Evolutionary conservation across 2,797 vertebrate species (phyloP), one percentile per base, ranked within the genome.

Genomic region (Schizothorax lantsangensis): DNA sequence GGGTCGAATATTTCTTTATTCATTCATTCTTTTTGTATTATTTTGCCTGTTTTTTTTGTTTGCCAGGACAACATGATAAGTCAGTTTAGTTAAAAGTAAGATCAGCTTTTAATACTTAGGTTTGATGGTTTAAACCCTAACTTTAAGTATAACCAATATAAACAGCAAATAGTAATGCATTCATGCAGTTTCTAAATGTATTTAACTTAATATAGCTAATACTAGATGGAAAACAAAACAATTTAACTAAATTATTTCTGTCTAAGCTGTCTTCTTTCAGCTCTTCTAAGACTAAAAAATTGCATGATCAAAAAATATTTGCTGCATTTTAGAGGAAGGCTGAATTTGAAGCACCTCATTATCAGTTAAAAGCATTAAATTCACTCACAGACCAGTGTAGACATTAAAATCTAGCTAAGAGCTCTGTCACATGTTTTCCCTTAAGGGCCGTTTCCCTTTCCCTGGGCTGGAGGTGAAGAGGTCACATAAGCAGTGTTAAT

Each of bases 401-500:
- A 54, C 64, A 83, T 87, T 83, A 79, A 91, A 90, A 87, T 86
- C 71, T 74, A 83, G 86, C 54, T 88, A 87, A 82, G 72, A 45
- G 40, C 40, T 62, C 38, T 66, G 82, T 79, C 84, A 66, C 64
- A 54, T 59, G 72, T 85, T 84, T 40, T 84, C 59, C 90, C 93
- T 91, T 89, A 57, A 49, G 91, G 93, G 86, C 73, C 36, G 88
- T 87, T 92, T 89, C 80, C 80, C 89, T 88, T 89, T 89, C 89
- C 85, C 77, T 72, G 77, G 88, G 91, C 84, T 82, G 2, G 38
- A 64, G 91, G 95, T 93, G 86, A 88, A 93, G 89, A 93, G 95
- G 95, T 93, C 94, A 93, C 83, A 88, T 84, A 87, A 88, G 86
- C 88, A 90, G 88, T 84, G 8, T 91, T 92, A 94, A 94, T 93